Percentiles rank a stretch among this genome's conserved stretches.
phyloP scores from a whole-genome alignment of 2,888 invertebrate genomes.

The Meteorus cinctellus region DNA sequence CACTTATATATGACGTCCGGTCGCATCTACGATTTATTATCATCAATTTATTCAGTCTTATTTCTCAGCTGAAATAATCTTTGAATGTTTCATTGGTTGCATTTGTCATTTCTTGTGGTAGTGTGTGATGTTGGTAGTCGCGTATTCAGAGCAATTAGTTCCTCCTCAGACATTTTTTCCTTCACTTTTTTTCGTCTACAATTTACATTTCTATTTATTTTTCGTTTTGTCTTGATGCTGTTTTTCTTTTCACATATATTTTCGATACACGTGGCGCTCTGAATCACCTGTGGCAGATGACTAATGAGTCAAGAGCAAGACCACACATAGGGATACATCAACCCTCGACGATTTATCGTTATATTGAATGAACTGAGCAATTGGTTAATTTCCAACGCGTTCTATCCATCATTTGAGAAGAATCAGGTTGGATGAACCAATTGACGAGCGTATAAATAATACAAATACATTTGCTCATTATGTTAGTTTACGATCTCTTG shows the following conservation, averaged over 20 bases:
- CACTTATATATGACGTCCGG: neutral
- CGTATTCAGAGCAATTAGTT: conserved; percentile 9
- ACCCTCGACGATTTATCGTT: conserved; percentile 28
- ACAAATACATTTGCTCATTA: no score
- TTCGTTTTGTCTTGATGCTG: neutral
- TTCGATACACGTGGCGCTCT: neutral
- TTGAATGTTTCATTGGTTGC: neutral
- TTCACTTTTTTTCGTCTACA: neutral
- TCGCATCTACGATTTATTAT: conserved; percentile 23
- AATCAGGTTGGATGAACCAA: conserved; percentile 31
- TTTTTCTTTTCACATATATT: neutral
- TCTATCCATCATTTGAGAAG: neutral
- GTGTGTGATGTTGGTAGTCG: neutral
- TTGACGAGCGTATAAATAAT: no score
- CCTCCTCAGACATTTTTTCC: conserved; percentile 3
- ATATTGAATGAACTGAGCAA: neutral
- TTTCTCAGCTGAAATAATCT: conserved; percentile 14
- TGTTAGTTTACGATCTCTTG: neutral
- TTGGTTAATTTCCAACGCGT: conserved; percentile 24
- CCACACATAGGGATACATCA: conserved; percentile 16
- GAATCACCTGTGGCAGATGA: conserved; percentile 32
- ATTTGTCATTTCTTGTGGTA: conserved; percentile 4
- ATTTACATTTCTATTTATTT: conserved; percentile 7
- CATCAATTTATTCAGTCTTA: conserved; percentile 16
- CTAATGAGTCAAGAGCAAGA: conserved; percentile 32